A percentile compares a stretch with the other conserved stretches of the same genome.
These are phyloP conservation scores for Cardinalis cardinalis DNA, from an alignment of 2,113 vertebrate species.

Conservation along the genomic window DNA sequence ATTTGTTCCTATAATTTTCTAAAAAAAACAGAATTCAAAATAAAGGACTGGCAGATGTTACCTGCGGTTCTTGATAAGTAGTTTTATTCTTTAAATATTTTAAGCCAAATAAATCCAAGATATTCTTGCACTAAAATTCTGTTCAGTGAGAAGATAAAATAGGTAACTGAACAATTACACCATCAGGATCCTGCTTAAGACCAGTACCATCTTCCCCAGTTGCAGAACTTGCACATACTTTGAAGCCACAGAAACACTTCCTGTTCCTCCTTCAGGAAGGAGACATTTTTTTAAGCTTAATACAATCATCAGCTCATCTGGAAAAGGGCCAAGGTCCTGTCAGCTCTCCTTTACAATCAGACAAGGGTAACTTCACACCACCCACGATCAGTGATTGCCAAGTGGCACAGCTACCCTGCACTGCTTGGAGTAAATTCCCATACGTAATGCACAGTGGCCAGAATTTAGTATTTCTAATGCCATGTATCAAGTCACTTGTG, in stretches of 20 bases:
- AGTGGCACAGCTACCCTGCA: neutral
- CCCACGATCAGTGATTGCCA: fast-evolving
- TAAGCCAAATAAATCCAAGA: neutral
- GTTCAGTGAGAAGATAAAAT: neutral
- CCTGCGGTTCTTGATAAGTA: neutral
- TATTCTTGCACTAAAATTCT: neutral
- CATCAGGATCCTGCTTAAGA: neutral
- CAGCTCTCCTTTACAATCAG: neutral
- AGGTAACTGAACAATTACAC: neutral
- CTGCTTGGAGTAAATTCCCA: neutral
- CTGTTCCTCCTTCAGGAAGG: neutral
- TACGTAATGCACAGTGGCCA: fast-evolving
- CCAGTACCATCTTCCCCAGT: fast-evolving
- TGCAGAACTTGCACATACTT: neutral
- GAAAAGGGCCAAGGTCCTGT: neutral
- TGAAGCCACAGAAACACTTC: neutral
- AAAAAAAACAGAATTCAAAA: neutral
- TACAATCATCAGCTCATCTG: neutral
- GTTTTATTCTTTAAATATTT: neutral
- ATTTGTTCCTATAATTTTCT: neutral
- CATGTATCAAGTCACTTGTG: fast-evolving
- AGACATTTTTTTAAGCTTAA: neutral
- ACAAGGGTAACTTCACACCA: neutral
- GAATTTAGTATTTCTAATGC: neutral
- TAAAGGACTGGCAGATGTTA: neutral